Evolutionary conservation across 1,140 invertebrate genomes (phyloP), one percentile per base, ranked within the genome.

Genomic region (Littorina saxatilis): DNA sequence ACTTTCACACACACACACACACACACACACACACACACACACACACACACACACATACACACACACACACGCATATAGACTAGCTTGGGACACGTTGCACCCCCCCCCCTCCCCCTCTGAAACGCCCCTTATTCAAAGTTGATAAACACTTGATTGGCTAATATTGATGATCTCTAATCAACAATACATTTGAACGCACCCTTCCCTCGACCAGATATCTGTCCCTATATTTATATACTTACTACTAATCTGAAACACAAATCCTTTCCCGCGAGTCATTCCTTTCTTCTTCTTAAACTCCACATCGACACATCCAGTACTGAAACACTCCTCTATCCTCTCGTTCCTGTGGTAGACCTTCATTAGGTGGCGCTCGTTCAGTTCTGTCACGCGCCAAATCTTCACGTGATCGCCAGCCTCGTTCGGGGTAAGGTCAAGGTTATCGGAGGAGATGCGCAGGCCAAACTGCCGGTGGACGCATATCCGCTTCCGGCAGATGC

Each of bases 401-500:
- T 79, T 79, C 32, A 82, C 1, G 23, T 72, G 23, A 52, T 82
- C 81, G 17, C 58, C 58, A 47, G 32, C 40, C 13, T 7, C 52
- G 52, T 73, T 70, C 2, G 66, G 75, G n/a, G 77, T 47, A n/a
- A 82, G 52, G 52, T 82, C 81, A 29, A 82, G 20, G 52, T 82
- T 37, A 5, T 74, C 27, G 23, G 76, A 52, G 37, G n/a, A 32
- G n/a, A 82, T 55, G 66, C 81, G 76, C 76, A 82, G 55, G 39
- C 77, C 77, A 23, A 40, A 79, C 66, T 79, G 74, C 68, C 68
- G 50, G 66, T 79, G 75, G n/a, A 79, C 76, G 27, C 68, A 76
- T 27, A 82, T 47, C 43, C 76, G 55, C 66, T 58, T 82, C 20
- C 76, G 75, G 76, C 81, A 82, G 1, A 61, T 17, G 13, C 15